phyloP scores from a whole-genome alignment of 2,113 vertebrate genomes.

The Oryzias curvinotus region DNA sequence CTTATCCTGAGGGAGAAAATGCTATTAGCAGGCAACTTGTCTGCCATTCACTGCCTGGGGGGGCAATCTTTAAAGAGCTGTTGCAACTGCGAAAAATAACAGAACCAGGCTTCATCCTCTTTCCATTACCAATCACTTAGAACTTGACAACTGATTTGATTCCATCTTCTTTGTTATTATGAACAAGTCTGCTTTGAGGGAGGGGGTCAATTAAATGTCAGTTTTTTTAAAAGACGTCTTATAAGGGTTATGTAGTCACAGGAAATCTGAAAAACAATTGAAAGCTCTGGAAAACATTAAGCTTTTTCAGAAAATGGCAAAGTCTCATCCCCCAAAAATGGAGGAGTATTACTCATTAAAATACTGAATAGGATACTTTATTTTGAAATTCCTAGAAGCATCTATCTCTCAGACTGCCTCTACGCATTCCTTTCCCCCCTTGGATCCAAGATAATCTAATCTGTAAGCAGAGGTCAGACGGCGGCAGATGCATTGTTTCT shows the following conservation, averaged over 20 bases:
- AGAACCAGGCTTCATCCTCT: slow-evolving; percentile 11
- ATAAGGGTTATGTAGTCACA: background rate
- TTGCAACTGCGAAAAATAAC: background rate
- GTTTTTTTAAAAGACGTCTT: slow-evolving; percentile 3
- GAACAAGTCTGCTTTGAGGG: slow-evolving; percentile 17
- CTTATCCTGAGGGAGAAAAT: slow-evolving; percentile 38
- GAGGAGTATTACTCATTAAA: no score
- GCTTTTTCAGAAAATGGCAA: background rate
- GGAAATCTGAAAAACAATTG: background rate
- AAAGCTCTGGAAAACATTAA: background rate
- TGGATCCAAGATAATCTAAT: no score
- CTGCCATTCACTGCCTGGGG: slow-evolving; percentile 48
- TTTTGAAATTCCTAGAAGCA: no score
- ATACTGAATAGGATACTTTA: no score
- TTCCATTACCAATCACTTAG: slow-evolving; percentile 35
- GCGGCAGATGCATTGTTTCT: no score
- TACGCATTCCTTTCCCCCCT: no score
- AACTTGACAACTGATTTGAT: slow-evolving; percentile 22
- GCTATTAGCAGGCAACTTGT: slow-evolving; percentile 35
- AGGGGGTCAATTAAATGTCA: slow-evolving; percentile 46
- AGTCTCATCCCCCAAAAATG: background rate
- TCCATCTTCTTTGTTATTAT: slow-evolving; percentile 11
- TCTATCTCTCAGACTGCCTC: no score
- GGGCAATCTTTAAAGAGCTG: slow-evolving; percentile 38
- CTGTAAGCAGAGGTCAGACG: no score